Conservation (phyloP, 2,888 invertebrate genomes). For the Heliconius aoede region DNA sequence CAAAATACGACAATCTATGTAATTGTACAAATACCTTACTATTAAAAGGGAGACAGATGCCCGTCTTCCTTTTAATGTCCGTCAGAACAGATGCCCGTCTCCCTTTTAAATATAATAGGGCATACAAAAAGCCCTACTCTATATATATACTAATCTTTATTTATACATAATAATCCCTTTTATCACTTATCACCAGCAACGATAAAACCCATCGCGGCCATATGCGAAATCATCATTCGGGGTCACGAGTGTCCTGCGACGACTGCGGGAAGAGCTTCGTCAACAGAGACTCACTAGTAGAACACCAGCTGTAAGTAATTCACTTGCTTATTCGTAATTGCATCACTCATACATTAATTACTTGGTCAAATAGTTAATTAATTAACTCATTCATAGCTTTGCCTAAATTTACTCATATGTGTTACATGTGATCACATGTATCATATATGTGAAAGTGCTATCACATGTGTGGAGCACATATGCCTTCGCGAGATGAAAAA, state of each 20-base stretch:
- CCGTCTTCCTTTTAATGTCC: no score
- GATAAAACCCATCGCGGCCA: slow-evolving; percentile 74
- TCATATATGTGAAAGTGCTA: no score
- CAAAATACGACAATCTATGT: no score
- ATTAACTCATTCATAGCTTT: background rate
- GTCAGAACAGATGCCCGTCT: no score
- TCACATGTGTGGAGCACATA: no score
- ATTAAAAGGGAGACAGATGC: no score
- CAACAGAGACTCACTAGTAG: slow-evolving; percentile 73
- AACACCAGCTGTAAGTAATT: slow-evolving; percentile 70
- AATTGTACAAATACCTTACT: no score
- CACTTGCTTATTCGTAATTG: background rate
- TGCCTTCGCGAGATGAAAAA: no score
- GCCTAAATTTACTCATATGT: no score
- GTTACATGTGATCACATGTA: no score
- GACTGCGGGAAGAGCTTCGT: slow-evolving; percentile 75
- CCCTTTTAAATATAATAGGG: no score
- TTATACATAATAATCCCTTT: background rate
- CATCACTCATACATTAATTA: background rate
- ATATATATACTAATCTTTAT: background rate
- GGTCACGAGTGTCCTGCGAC: slow-evolving; percentile 67
- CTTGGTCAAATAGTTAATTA: background rate
- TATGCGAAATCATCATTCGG: slow-evolving; percentile 73
- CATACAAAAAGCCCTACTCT: background rate
- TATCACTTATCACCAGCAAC: slow-evolving; percentile 56